These are phyloP conservation scores for Microcebus lehilahytsara DNA, from an alignment of 2,113 vertebrate species.

Conservation along the genomic window DNA sequence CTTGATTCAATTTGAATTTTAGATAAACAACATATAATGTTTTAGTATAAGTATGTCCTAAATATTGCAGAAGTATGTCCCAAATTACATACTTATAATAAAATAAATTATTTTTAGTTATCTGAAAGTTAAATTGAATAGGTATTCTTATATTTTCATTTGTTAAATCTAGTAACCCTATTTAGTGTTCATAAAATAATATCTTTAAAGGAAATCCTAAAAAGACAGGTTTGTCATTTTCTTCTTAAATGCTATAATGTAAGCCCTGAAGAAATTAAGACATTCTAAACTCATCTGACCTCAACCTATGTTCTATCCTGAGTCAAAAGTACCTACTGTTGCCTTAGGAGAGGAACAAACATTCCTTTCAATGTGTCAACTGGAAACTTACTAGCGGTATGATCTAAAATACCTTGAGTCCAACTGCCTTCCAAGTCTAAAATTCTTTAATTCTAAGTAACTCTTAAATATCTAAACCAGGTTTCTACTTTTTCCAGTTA, in stretches of 20 bases:
- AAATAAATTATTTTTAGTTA: not conserved
- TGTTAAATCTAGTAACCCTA: not conserved
- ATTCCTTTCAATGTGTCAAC: not conserved
- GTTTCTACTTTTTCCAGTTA: not conserved
- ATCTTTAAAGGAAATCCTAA: not conserved
- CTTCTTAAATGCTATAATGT: not conserved
- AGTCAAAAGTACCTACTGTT: not conserved
- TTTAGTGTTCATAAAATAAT: not conserved
- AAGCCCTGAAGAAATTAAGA: not conserved
- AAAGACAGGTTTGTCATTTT: not conserved
- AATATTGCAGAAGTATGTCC: not conserved
- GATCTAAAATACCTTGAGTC: not conserved
- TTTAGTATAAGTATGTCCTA: not conserved
- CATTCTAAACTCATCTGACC: not conserved
- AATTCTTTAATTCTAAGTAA: not conserved
- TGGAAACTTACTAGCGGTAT: not conserved
- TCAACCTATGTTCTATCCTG: not conserved
- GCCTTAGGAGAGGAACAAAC: not conserved
- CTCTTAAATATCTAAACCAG: not conserved
- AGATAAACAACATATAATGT: not conserved
- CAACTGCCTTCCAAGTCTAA: not conserved
- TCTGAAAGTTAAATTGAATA: not conserved
- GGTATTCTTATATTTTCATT: not conserved
- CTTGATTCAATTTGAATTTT: not conserved
- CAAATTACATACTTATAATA: not conserved